A percentile compares a stretch with the other conserved stretches of the same genome.
These are phyloP conservation scores for Corythoichthys intestinalis DNA, from an alignment of 2,113 vertebrate genomes.

Conservation along the genomic window DNA sequence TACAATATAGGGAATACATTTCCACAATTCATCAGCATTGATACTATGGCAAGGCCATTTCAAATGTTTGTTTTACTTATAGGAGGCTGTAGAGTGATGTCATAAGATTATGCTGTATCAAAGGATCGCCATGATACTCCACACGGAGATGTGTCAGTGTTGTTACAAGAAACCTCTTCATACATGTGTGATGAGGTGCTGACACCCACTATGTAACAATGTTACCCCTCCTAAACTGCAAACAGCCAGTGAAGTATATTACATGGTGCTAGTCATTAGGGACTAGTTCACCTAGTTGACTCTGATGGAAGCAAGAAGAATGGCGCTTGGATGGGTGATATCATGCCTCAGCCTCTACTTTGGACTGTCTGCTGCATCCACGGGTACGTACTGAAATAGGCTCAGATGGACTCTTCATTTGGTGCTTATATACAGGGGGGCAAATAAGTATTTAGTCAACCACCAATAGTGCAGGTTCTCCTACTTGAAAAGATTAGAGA, in stretches of 20 bases:
- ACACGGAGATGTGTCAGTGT: slow-evolving; percentile 8
- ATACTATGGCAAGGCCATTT: neutral
- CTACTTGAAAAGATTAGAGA: no score
- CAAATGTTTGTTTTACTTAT: slow-evolving; percentile 1
- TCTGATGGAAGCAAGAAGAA: slow-evolving; percentile 11
- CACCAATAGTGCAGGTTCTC: no score
- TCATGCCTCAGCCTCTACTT: slow-evolving; percentile 47
- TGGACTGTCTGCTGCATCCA: slow-evolving; percentile 11
- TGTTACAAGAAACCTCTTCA: slow-evolving; percentile 9
- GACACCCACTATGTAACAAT: slow-evolving; percentile 22
- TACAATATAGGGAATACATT: neutral
- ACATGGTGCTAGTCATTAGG: neutral
- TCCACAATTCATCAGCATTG: neutral
- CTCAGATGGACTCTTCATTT: neutral
- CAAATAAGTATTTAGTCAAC: no score
- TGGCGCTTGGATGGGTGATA: slow-evolving; percentile 41
- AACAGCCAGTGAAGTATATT: slow-evolving; percentile 41
- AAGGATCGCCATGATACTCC: neutral
- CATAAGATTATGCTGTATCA: neutral
- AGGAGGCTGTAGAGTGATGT: neutral
- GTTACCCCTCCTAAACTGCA: slow-evolving; percentile 46
- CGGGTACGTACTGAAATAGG: slow-evolving; percentile 32
- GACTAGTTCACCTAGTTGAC: slow-evolving; percentile 18
- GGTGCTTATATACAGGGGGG: neutral
- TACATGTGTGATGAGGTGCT: slow-evolving; percentile 28